phyloP scores from a whole-genome alignment of 2,113 vertebrate genomes.

The Salvator merianae region DNA sequence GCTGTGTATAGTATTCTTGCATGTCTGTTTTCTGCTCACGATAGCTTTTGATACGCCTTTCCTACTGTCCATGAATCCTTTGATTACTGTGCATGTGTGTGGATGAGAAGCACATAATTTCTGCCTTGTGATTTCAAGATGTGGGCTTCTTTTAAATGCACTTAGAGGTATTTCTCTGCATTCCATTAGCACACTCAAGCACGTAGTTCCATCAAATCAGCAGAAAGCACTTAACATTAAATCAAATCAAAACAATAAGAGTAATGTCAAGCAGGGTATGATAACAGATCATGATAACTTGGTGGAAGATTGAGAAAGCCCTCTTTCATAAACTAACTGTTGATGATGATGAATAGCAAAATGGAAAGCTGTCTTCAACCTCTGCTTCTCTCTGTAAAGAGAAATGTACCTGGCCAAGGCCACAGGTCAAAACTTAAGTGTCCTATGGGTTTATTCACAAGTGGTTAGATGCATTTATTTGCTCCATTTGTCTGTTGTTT shows the following conservation, averaged over 20 bases:
- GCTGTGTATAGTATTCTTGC: no score
- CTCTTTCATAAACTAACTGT: neutral
- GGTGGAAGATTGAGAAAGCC: neutral
- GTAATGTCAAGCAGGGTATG: neutral
- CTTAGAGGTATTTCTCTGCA: neutral
- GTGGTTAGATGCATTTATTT: no score
- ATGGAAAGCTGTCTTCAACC: neutral
- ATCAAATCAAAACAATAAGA: neutral
- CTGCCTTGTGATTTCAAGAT: neutral
- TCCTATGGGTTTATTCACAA: no score
- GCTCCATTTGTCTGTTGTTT: no score
- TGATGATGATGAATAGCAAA: neutral
- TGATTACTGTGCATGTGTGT: neutral
- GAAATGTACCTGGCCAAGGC: no score
- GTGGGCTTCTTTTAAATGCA: neutral
- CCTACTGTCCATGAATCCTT: neutral
- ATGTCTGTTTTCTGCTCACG: neutral
- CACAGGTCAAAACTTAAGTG: no score
- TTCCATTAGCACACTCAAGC: constrained; percentile 1
- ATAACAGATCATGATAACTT: neutral
- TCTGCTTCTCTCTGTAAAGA: no score
- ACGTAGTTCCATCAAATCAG: neutral
- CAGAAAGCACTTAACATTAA: neutral
- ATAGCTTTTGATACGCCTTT: neutral
- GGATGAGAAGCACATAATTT: neutral